Evolutionary conservation across 2,888 invertebrate species (phyloP).

Genomic region (Conistra vaccinii): DNA sequence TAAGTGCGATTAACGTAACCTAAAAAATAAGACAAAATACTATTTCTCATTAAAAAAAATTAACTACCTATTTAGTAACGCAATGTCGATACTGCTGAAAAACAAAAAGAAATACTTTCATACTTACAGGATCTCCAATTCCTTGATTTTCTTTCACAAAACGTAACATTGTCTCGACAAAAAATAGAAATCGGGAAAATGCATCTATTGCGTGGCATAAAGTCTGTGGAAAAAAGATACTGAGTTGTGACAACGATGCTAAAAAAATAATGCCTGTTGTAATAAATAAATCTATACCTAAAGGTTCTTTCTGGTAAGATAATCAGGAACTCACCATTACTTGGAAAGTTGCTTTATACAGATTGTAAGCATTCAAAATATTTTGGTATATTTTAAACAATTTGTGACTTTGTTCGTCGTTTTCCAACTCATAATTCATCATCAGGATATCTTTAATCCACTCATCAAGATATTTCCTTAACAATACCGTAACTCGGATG

Average conservation of each 20-base stretch:
- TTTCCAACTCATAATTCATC: background rate
- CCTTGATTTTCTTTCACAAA: background rate
- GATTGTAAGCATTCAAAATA: slow-evolving; percentile 19
- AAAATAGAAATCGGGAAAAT: slow-evolving; percentile 6
- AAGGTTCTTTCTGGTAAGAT: too few relatives aligned
- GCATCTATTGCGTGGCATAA: slow-evolving; percentile 7
- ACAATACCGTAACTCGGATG: slow-evolving; percentile 11
- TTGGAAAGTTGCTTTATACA: slow-evolving; percentile 1
- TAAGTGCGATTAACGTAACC: background rate
- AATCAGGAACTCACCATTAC: slow-evolving; percentile 16
- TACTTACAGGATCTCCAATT: background rate
- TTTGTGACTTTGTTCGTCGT: slow-evolving; percentile 1
- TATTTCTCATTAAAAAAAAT: background rate
- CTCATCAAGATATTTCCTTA: slow-evolving; percentile 17
- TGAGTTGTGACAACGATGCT: background rate
- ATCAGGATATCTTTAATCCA: slow-evolving; percentile 10
- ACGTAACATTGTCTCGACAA: background rate
- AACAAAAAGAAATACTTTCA: background rate
- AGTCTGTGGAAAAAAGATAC: slow-evolving; percentile 7
- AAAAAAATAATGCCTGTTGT: background rate
- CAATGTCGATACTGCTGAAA: background rate
- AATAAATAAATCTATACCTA: background rate
- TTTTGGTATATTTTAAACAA: slow-evolving; percentile 7
- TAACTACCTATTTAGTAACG: background rate
- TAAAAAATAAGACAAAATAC: background rate